Percentiles rank a stretch among this genome's conserved stretches.
Evolutionary conservation across 2,888 invertebrate species (phyloP).

Genomic region (Tiliacea aurago): DNA sequence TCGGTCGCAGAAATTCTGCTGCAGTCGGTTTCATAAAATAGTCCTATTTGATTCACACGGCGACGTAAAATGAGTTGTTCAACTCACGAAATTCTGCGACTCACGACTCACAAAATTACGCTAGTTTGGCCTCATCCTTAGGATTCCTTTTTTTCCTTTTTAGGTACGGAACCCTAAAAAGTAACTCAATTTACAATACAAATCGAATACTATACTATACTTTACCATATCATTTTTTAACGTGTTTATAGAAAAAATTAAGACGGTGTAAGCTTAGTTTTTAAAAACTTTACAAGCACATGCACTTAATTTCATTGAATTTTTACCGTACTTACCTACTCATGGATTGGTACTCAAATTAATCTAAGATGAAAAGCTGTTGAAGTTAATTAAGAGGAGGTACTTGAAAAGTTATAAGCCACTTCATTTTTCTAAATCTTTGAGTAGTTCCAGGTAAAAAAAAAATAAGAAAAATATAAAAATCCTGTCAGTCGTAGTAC

Average conservation of each 20-base stretch:
- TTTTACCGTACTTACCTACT: neutral
- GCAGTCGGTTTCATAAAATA: too few relatives aligned
- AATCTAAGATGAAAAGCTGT: neutral
- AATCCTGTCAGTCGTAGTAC: too few relatives aligned
- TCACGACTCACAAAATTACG: too few relatives aligned
- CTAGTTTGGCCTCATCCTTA: too few relatives aligned
- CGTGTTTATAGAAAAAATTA: neutral
- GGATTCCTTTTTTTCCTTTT: too few relatives aligned
- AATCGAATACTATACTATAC: neutral
- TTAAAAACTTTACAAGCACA: neutral
- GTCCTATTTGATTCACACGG: too few relatives aligned
- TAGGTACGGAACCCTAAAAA: neutral
- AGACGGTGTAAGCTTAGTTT: neutral
- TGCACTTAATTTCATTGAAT: slow-evolving; percentile 7
- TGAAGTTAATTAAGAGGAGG: neutral
- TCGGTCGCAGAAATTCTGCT: too few relatives aligned
- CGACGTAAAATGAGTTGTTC: too few relatives aligned
- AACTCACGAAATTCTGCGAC: too few relatives aligned
- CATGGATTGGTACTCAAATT: neutral
- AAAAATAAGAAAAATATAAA: too few relatives aligned
- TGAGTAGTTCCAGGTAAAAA: neutral
- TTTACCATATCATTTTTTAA: neutral
- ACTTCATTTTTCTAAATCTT: neutral
- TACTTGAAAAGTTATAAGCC: neutral
- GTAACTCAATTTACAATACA: neutral